Conservation (phyloP, 2,888 invertebrate genomes). For the Drosophila engyochracea region DNA sequence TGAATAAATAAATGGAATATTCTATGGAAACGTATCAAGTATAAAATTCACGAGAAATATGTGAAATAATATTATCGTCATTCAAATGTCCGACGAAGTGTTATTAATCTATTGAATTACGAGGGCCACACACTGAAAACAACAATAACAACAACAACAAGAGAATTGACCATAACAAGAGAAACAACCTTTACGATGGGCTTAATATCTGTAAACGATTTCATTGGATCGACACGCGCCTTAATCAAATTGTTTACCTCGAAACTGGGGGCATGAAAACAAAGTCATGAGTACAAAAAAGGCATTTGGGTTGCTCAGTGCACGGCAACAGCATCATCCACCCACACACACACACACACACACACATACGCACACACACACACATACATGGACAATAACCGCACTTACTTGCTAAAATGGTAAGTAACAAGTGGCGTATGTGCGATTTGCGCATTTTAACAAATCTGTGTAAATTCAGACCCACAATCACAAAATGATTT, state of each 20-base stretch:
- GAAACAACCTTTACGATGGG: background rate
- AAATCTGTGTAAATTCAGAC: slow-evolving; percentile 62
- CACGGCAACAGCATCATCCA: slow-evolving; percentile 31
- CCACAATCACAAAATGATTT: slow-evolving; percentile 25
- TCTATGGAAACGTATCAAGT: slow-evolving; percentile 16
- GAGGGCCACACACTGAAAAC: background rate
- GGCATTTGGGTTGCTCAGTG: slow-evolving; percentile 13
- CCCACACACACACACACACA: background rate
- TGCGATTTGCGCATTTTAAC: slow-evolving; percentile 72
- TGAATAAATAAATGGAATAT: background rate
- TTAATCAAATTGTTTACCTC: slow-evolving; percentile 69
- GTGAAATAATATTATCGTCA: background rate
- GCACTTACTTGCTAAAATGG: slow-evolving; percentile 65
- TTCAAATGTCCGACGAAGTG: background rate
- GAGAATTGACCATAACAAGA: background rate
- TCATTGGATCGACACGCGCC: slow-evolving; percentile 58
- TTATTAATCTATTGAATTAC: slow-evolving; percentile 28
- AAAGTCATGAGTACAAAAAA: slow-evolving; percentile 55
- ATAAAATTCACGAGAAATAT: slow-evolving; percentile 6
- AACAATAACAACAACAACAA: background rate
- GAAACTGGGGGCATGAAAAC: slow-evolving; percentile 53
- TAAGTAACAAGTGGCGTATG: slow-evolving; percentile 67
- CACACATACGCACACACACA: slow-evolving; percentile 6
- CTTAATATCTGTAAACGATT: slow-evolving; percentile 26
- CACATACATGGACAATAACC: slow-evolving; percentile 1